Conservation (phyloP, 2,888 invertebrate genomes). For the Mythimna pallens region DNA sequence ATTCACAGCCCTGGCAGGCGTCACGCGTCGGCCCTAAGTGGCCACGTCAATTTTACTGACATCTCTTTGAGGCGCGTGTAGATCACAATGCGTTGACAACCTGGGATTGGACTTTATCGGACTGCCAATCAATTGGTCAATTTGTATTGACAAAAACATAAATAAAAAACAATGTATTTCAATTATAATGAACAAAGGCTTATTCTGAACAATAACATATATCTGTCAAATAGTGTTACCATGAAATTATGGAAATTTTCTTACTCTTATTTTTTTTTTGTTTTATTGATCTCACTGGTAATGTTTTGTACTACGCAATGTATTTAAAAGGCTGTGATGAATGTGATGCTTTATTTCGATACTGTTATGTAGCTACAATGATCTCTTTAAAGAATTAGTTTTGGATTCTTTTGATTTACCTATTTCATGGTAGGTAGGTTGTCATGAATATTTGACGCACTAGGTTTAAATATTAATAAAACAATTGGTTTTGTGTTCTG, state of each 20-base stretch:
- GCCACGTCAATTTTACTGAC: too few relatives aligned
- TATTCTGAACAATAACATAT: not conserved
- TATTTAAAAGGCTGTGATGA: slow-evolving; percentile 3
- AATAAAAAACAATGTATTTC: not conserved
- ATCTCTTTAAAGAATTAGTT: not conserved
- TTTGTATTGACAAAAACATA: not conserved
- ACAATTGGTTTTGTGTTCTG: not conserved
- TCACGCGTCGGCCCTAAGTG: too few relatives aligned
- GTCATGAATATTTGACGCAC: not conserved
- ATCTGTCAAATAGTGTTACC: not conserved
- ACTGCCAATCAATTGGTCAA: too few relatives aligned
- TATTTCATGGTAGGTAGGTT: not conserved
- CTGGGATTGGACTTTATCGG: too few relatives aligned
- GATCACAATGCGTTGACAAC: too few relatives aligned
- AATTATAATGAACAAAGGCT: not conserved
- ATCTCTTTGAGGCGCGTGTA: too few relatives aligned
- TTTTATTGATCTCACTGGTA: not conserved
- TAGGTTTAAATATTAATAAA: not conserved
- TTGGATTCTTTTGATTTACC: not conserved
- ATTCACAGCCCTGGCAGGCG: too few relatives aligned
- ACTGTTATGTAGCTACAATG: not conserved
- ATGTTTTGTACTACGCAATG: not conserved
- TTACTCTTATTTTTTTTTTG: not conserved
- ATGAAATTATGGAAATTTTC: slow-evolving; percentile 12
- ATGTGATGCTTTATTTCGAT: not conserved